Percentiles rank a stretch among this genome's conserved stretches.
phyloP scores from a whole-genome alignment of 2,888 invertebrate species.

The Xylocampa areola region DNA sequence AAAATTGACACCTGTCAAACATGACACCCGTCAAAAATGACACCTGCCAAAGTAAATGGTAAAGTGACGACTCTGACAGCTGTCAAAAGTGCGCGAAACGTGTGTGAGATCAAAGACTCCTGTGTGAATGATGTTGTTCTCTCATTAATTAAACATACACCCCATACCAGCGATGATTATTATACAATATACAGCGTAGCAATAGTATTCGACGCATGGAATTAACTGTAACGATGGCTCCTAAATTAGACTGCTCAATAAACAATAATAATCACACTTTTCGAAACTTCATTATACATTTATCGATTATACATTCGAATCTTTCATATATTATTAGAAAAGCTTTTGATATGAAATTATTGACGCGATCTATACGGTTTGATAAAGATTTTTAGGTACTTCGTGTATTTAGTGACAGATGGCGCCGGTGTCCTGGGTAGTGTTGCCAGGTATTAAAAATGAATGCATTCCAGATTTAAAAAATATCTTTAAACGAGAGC shows the following conservation, averaged over 20 bases:
- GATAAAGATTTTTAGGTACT: constrained; percentile 52
- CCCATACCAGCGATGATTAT: constrained; percentile 56
- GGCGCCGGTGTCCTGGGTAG: constrained; percentile 57
- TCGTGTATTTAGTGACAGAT: constrained; percentile 46
- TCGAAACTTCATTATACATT: constrained; percentile 56
- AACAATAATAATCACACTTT: constrained; percentile 53
- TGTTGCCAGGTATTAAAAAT: constrained; percentile 68
- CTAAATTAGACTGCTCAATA: constrained; percentile 68
- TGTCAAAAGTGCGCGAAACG: constrained; percentile 36
- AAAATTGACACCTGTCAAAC: constrained; percentile 20
- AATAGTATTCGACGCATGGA: constrained; percentile 61
- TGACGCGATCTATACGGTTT: constrained; percentile 45
- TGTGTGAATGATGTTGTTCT: constrained; percentile 48
- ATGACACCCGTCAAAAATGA: constrained; percentile 1
- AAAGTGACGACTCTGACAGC: constrained; percentile 30
- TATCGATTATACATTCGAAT: constrained; percentile 58
- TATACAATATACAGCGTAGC: constrained; percentile 40
- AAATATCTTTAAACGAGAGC: constrained; percentile 62
- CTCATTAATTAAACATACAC: constrained; percentile 35
- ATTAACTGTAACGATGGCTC: constrained; percentile 65
- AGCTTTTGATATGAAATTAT: constrained; percentile 68
- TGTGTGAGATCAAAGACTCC: constrained; percentile 57
- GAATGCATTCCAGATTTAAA: constrained; percentile 81
- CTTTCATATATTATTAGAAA: constrained; percentile 60
- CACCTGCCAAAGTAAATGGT: constrained; percentile 24